Percentiles rank a stretch among this genome's conserved stretches.
Conservation (phyloP, 2,888 invertebrate genomes). For the Callyntrura guangdongensis region DNA sequence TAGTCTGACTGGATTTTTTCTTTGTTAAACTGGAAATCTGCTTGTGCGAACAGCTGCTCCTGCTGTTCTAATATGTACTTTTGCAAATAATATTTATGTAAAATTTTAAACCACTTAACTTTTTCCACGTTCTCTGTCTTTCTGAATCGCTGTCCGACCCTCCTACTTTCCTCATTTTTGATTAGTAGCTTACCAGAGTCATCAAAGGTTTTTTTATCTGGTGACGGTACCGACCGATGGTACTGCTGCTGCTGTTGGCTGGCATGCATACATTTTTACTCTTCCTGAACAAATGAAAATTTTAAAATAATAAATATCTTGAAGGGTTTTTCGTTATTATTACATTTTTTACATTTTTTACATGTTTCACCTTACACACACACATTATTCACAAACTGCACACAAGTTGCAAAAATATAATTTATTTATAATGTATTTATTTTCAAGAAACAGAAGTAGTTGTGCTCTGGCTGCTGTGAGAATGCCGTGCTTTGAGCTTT, state of each 20-base stretch:
- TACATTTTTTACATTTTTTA: neutral
- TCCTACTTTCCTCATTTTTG: constrained; percentile 31
- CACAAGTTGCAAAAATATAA: neutral
- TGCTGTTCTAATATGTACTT: constrained; percentile 49
- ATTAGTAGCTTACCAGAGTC: neutral
- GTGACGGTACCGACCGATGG: no score
- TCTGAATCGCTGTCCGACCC: neutral
- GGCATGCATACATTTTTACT: neutral
- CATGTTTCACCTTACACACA: neutral
- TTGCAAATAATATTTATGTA: constrained; percentile 59
- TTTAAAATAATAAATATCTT: neutral
- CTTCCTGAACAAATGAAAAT: constrained; percentile 24
- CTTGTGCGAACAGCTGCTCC: constrained; percentile 69
- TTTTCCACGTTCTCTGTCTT: constrained; percentile 38
- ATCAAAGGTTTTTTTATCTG: neutral
- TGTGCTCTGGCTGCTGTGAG: neutral
- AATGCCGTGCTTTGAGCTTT: no score
- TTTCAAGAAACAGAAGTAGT: neutral
- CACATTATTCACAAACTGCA: neutral
- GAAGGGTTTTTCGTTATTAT: neutral
- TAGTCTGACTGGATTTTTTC: constrained; percentile 13
- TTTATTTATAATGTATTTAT: constrained; percentile 6
- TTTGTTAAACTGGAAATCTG: constrained; percentile 31
- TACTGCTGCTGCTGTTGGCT: neutral
- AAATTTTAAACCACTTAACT: constrained; percentile 44